Conservation (phyloP, 2,113 vertebrate genomes). For the Corythornis vintsioides region DNA sequence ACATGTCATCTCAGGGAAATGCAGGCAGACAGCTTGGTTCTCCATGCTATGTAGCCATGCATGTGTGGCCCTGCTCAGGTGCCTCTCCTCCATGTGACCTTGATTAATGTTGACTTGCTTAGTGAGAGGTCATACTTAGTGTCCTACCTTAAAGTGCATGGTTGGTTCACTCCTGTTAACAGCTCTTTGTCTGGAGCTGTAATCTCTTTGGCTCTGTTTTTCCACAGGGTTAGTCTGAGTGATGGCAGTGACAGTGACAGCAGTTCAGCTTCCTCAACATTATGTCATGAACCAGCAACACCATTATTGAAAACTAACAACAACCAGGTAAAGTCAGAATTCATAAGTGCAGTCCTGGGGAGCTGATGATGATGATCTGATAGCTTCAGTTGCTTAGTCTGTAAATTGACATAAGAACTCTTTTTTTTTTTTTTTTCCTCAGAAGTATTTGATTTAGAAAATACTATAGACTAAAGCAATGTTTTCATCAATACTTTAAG, state of each 20-base stretch:
- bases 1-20: neutral
- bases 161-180: neutral
- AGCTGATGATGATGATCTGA: neutral
- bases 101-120: neutral
- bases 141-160: neutral
- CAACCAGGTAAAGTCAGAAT: slow-evolving; percentile 82
- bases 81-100: neutral
- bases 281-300: slow-evolving; percentile 81
- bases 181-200: neutral
- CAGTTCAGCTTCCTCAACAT: slow-evolving; percentile 86
- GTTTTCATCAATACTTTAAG: neutral
- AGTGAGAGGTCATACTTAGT: neutral
- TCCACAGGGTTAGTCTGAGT: slow-evolving; percentile 89
- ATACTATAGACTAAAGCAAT: neutral
- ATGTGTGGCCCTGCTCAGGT: neutral
- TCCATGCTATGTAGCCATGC: accelerated
- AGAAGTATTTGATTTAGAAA: neutral
- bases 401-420: neutral
- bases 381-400: neutral
- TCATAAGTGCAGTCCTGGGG: neutral
- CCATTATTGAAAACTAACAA: slow-evolving; percentile 86
- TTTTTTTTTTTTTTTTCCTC: neutral
- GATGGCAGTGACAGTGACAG: slow-evolving; percentile 94
- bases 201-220: neutral
- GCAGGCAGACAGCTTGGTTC: neutral